Percentiles rank a stretch among this genome's conserved stretches.
Conservation (phyloP, 2,113 vertebrate species). For the Ondatra zibethicus region DNA sequence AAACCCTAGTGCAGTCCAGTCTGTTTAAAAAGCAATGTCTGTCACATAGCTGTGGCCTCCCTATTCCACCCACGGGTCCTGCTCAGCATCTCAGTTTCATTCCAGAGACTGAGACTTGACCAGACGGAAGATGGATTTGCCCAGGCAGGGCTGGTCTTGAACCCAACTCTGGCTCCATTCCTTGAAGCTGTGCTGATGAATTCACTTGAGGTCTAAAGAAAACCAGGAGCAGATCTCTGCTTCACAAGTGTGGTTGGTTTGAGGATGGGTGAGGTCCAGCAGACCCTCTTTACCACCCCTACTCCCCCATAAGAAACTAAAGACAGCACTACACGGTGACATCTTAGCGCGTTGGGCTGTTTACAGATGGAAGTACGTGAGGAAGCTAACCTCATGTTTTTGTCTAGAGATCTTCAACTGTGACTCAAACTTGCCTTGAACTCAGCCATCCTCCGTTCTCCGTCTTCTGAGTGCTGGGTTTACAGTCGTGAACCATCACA, state of each 20-base stretch:
- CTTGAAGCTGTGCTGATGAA: background rate
- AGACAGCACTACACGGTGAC: background rate
- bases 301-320: background rate
- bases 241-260: background rate
- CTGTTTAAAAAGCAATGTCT: conserved; percentile 46
- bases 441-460: background rate
- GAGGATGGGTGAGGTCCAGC: background rate
- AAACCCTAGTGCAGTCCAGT: background rate
- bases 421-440: background rate
- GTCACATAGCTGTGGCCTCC: background rate
- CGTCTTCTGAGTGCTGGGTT: background rate
- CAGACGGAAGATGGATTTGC: background rate
- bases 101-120: background rate
- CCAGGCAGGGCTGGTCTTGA: background rate
- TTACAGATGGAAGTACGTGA: background rate
- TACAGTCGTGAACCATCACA: background rate
- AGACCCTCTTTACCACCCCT: background rate
- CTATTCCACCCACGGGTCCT: background rate
- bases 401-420: background rate
- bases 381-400: background rate
- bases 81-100: background rate
- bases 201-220: background rate
- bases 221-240: background rate
- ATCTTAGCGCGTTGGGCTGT: background rate
- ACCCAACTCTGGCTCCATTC: background rate